These are phyloP conservation scores for Climacteris rufus DNA, from an alignment of 2,113 vertebrate genomes.

Conservation along the genomic window DNA sequence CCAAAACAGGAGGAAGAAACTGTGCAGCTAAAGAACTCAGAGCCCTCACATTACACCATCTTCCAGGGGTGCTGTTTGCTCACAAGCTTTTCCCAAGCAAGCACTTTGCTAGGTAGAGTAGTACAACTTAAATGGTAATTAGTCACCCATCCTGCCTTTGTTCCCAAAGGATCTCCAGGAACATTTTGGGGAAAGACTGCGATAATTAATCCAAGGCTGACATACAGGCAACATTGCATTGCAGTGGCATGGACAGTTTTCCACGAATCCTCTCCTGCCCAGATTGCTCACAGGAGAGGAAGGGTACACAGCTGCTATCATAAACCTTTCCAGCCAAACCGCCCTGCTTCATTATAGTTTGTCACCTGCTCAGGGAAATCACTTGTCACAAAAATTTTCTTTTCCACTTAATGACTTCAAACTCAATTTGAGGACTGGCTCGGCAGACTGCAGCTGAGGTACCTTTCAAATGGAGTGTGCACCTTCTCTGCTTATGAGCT, in stretches of 20 bases:
- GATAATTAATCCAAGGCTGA: not conserved
- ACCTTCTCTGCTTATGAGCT: not conserved
- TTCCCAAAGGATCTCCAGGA: not conserved
- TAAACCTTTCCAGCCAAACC: conserved; percentile 49
- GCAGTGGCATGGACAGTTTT: not conserved
- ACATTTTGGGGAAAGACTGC: not conserved
- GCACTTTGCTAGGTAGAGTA: not conserved
- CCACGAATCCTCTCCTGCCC: not conserved
- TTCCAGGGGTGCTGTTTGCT: not conserved
- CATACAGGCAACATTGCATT: not conserved
- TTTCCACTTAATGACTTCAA: conserved; percentile 66
- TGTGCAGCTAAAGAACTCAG: not conserved
- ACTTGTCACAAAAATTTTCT: conserved; percentile 67
- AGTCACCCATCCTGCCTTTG: not conserved
- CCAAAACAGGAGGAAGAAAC: not conserved
- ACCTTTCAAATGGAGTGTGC: not conserved
- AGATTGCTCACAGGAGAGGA: not conserved
- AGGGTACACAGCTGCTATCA: conserved; percentile 39
- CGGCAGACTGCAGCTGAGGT: not conserved
- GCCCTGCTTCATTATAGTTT: conserved; percentile 28
- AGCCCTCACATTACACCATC: not conserved
- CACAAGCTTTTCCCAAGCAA: not conserved
- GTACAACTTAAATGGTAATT: not conserved
- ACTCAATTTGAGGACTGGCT: conserved; percentile 52
- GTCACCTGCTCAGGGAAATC: conserved; percentile 67